Base-by-base conservation (phyloP, 2,888 invertebrate species). In the Lacanobia wlatinum region DNA sequence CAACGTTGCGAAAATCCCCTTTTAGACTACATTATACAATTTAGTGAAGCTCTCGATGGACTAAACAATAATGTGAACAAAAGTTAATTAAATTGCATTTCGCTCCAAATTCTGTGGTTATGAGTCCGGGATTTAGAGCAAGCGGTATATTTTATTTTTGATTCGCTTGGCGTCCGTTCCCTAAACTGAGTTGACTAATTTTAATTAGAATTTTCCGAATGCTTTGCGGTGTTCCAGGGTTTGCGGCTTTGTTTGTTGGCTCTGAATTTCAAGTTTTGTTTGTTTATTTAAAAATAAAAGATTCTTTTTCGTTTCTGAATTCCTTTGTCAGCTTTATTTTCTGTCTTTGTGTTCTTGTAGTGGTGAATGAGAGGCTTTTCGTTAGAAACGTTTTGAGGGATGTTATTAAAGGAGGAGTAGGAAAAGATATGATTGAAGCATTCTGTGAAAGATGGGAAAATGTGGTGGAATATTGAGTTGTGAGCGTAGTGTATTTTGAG, bases 141-240 rank as follows among this genome's bases (percentile, higher is more conserved):
- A 16, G 23, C 34, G 18, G 77, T 70, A 56, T 34, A 61, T 62
- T 76, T 71, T 71, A 60, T 81, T 79, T 78, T 71, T 66, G 77
- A 79, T 79, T 79, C 78, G 53, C 59, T 81, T 81, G 40, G 59
- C 55, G 53, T 46, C 70, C 65, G 59, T n/a, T 4, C 38, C 66
- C 46, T 63, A 81, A 66, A 66, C 65, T 4, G 53, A 71, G 63
- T 79, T 60, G 71, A 66, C 78, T 81, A 77, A 81, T 81, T 79
- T 72, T 77, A 79, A 81, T 81, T 79, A 79, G 82, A 72, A 81
- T 79, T 72, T 77, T 60, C 62, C 77, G 46, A 72, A 81, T 81
- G 66, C 59, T 81, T 72, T 77, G 71, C 59, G 71, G 81, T 76
- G 53, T 63, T 76, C 46, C 46, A 50, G 52, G 46, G 52, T 12